Conservation (phyloP, 2,797 vertebrate genomes). For the Propithecus deckenii region DNA sequence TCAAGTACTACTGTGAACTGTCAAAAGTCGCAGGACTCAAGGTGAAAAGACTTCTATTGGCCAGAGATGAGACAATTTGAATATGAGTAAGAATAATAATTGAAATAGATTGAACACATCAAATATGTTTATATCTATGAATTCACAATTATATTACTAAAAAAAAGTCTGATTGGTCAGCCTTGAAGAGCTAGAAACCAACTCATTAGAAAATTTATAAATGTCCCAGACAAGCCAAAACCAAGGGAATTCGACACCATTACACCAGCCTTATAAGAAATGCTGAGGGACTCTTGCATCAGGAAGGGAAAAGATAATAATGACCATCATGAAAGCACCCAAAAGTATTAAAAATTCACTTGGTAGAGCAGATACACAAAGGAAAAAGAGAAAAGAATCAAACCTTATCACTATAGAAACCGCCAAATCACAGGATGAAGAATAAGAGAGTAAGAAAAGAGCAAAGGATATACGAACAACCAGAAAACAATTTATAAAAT, state of each 20-base stretch:
- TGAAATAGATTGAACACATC: background rate
- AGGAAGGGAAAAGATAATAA: background rate
- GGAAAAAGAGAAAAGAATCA: background rate
- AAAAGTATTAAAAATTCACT: background rate
- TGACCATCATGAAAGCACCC: background rate
- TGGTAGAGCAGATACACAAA: background rate
- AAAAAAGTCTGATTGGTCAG: background rate
- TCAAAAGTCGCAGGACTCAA: background rate
- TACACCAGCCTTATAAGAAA: background rate
- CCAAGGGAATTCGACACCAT: background rate
- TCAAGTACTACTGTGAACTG: no score
- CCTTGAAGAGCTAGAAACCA: background rate
- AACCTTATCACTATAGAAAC: background rate
- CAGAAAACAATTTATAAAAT: background rate
- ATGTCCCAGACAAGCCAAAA: background rate
- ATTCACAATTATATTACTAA: background rate
- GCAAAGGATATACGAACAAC: background rate
- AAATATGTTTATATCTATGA: background rate
- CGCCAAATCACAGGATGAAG: background rate
- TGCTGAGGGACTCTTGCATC: background rate
- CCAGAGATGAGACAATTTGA: background rate
- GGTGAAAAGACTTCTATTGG: background rate
- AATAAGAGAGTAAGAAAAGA: background rate
- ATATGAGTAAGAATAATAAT: background rate
- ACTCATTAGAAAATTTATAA: background rate